Conservation (phyloP, 2,113 vertebrate genomes). For the Oreochromis tanganicae region DNA sequence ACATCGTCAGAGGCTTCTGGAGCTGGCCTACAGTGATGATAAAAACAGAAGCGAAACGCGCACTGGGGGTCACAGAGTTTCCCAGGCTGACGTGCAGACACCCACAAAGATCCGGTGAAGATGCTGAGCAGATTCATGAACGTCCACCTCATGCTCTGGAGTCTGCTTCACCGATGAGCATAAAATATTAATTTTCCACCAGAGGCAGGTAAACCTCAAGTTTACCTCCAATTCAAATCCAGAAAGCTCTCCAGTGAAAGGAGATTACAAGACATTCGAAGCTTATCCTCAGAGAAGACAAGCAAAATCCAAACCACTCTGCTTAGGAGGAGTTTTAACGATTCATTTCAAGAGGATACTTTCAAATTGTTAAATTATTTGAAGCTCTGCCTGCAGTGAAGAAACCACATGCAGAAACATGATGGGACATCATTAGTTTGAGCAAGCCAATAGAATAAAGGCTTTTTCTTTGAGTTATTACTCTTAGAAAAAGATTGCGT, state of each 20-base stretch:
- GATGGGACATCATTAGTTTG: background rate
- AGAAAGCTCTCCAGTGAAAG: background rate
- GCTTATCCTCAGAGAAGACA: background rate
- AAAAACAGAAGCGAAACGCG: constrained; percentile 3
- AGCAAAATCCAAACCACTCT: background rate
- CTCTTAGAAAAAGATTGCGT: background rate
- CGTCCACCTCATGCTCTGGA: background rate
- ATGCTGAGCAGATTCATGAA: background rate
- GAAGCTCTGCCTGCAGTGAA: background rate
- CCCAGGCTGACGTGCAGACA: background rate
- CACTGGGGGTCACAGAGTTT: background rate
- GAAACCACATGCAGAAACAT: background rate
- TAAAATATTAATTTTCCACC: background rate
- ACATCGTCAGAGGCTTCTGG: background rate
- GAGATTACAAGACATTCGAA: background rate
- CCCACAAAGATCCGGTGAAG: background rate
- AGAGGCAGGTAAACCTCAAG: background rate
- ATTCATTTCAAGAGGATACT: background rate
- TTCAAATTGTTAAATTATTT: background rate
- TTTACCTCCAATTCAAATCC: background rate
- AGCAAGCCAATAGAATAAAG: background rate
- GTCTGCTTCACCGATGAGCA: background rate
- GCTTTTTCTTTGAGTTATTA: background rate
- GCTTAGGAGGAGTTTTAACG: background rate
- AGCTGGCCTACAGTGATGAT: background rate